Base-by-base conservation (phyloP, 1,140 invertebrate species). In the Drosophila virilis region DNA sequence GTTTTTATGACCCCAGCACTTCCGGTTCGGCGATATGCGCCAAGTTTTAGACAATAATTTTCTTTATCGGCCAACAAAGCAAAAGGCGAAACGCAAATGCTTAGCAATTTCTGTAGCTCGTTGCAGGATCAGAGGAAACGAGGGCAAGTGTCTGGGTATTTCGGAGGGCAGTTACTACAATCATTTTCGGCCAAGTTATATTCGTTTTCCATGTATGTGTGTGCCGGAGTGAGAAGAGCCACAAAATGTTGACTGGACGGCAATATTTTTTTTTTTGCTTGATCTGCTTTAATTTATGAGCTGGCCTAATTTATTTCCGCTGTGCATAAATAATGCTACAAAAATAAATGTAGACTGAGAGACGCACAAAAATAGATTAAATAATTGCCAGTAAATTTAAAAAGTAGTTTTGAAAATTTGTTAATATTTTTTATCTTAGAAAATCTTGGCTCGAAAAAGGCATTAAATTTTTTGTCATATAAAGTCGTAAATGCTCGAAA, bases 31-130 rank as follows among this genome's bases (percentile, higher is more conserved):
- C 82, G 72, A 86, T 88, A 83, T 74, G 58, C 79, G 83, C 83
- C 79, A 86, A 88, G 76, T 86, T 88, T 83, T 50, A 88, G 83
- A 86, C 79, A 88, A 86, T 86, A 71, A 86, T 86, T 86, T 78
- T 73, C 64, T 78, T 81, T 79, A 70, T 68, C 58, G 77, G 65
- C 61, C 72, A 70, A 70, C 54, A 74, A 70, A 69, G 67, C 67
- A 79, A 88, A 82, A 66, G 71, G 66, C 76, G 62, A 78, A 78
- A 83, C 76, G 66, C 76, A 78, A 78, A 75, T 75, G 83, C 79
- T 77, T 74, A 79, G 79, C 77, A 45, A 51, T 48, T 74, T 55
- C 22, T 38, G 32, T 64, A 42, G 46, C 12, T 22, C 15, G 40
- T 7, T 15, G 37, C 7, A 28, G 4, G 1, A 28, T 5, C 35